Base-by-base conservation (phyloP, 2,797 vertebrate species). In the Argentina silus region DNA sequence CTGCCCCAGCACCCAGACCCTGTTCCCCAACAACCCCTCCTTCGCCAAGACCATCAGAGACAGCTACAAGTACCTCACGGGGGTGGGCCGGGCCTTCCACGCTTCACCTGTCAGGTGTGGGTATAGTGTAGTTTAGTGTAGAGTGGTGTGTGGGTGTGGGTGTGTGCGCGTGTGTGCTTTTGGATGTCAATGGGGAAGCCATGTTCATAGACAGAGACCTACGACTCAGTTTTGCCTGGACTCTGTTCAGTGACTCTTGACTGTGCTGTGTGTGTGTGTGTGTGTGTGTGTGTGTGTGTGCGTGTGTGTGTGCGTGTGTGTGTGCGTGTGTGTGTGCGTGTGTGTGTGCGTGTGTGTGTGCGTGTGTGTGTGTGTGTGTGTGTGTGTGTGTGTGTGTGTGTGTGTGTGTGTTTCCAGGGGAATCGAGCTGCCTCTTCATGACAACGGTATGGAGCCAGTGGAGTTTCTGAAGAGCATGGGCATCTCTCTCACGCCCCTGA, bases 381-480 rank as follows among this genome's bases (percentile, higher is more conserved):
- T 48, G 19, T 9, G 17, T 60, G 0, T 27, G 17, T 57, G 4
- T 21, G 53, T 64, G 27, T 15, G 15, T 73, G 7, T 19, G 51
- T 74, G 3, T 19, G 57, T 60, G 1, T n/a, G 36, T 10, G 2
- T 43, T 47, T 12, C 43, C 86, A 94, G 93, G 80, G 93, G 92
- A 77, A 91, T 94, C 57, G 93, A 95, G 74, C 86, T 95, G 19
- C 94, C 94, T 0, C 86, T 95, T 59, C 93, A 93, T 8, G 94
- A 94, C 70, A 92, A 81, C 12, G 87, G 91, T 61, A 84, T 94
- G 84, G 94, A 95, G 79, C 93, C 94, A 0, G 84, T 95, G 45
- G 94, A 95, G 89, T 94, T 95, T 83, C 80, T 95, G 72, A 95
- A 90, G 74, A 94, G 92, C 87, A 95, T 95, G 93, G 95, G 95